Conservation (phyloP, 37 sponge, comb jelly and placozoan species). For the Mnemiopsis leidyi region DNA sequence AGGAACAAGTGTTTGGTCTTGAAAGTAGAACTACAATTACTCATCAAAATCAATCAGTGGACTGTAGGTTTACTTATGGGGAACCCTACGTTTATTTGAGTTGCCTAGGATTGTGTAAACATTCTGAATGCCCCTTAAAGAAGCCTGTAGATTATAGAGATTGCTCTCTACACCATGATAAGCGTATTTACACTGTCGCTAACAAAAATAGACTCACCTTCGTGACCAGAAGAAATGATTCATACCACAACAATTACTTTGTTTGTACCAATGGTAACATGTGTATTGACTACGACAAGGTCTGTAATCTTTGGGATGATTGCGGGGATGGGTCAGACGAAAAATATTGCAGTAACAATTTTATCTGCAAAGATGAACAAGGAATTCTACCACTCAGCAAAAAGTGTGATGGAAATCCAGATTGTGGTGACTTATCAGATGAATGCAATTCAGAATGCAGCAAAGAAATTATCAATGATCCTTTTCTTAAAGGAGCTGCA, state of each 20-base stretch:
- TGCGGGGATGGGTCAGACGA: slow-evolving; percentile 20
- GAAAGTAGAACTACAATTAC: too few species aligned
- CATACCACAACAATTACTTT: neutral
- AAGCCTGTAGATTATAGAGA: too few species aligned
- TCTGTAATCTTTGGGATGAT: too few species aligned
- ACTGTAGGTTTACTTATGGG: neutral
- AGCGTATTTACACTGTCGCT: neutral
- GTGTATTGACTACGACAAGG: too few species aligned
- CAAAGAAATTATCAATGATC: neutral
- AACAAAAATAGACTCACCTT: neutral
- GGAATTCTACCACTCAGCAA: neutral
- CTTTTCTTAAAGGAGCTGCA: neutral
- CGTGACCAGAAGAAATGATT: neutral
- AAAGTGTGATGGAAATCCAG: neutral
- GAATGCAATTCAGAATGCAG: neutral
- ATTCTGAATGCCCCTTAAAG: neutral
- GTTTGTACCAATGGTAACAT: neutral
- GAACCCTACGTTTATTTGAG: neutral
- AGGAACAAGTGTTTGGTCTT: too few species aligned
- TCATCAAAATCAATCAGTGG: too few species aligned
- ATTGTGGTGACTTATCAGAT: neutral
- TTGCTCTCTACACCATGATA: too few species aligned
- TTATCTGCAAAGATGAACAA: neutral
- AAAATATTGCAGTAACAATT: neutral
- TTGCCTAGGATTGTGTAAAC: neutral